These are phyloP conservation scores for Ooceraea biroi DNA, from an alignment of 1,140 invertebrate genomes.

Conservation along the genomic window DNA sequence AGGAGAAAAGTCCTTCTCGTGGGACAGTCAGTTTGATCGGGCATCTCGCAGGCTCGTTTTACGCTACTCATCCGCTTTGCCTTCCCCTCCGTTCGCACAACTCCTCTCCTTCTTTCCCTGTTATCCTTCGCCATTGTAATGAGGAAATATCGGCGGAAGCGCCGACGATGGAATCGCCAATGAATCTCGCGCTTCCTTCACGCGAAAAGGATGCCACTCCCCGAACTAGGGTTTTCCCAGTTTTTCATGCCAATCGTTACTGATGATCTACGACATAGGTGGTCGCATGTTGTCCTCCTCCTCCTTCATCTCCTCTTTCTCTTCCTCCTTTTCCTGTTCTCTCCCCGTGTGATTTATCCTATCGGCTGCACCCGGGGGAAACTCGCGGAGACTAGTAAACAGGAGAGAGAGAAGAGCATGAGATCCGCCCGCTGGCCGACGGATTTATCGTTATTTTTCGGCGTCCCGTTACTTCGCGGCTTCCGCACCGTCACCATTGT, in stretches of 20 bases:
- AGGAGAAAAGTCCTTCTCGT: constrained; percentile 2
- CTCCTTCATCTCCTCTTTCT: not conserved
- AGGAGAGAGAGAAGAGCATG: constrained; percentile 24
- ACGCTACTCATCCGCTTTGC: not conserved
- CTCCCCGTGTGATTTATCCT: constrained; percentile 46
- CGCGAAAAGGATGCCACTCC: constrained; percentile 40
- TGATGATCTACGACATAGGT: constrained; percentile 56
- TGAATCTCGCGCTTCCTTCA: constrained; percentile 49
- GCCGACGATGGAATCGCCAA: constrained; percentile 41
- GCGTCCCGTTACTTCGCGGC: constrained; percentile 54
- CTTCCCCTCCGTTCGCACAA: not conserved
- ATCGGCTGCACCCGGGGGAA: constrained; percentile 24
- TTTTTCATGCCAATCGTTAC: constrained; percentile 62
- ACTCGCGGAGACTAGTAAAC: constrained; percentile 51
- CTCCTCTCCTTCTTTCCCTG: not conserved
- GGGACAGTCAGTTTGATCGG: constrained; percentile 37
- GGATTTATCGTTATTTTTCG: constrained; percentile 59
- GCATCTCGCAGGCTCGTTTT: too few relatives aligned
- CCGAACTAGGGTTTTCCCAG: constrained; percentile 31
- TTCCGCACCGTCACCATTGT: constrained; percentile 48
- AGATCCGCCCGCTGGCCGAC: constrained; percentile 3
- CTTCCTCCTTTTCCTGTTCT: too few relatives aligned
- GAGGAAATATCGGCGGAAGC: constrained; percentile 52
- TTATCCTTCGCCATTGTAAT: constrained; percentile 37
- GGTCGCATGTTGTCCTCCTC: constrained; percentile 18